These are phyloP conservation scores for Trachurus trachurus DNA, from an alignment of 2,797 vertebrate genomes.

Conservation along the genomic window DNA sequence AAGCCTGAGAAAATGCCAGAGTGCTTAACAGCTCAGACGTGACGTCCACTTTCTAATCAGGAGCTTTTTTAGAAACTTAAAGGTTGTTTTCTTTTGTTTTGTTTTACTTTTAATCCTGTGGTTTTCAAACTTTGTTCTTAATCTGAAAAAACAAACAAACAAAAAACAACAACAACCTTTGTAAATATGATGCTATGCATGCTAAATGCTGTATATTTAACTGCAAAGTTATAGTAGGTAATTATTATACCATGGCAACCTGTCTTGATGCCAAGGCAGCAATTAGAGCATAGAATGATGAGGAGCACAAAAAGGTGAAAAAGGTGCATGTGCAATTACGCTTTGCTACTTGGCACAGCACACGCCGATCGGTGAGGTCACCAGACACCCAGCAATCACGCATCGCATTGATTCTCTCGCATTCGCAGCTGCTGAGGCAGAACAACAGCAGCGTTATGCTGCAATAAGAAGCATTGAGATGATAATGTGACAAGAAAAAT, in stretches of 20 bases:
- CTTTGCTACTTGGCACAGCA: slow-evolving; percentile 20
- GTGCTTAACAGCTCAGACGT: background rate
- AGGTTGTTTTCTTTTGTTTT: background rate
- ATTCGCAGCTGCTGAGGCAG: slow-evolving; percentile 28
- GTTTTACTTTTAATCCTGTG: background rate
- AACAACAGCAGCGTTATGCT: slow-evolving; percentile 26
- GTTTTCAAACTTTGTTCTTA: slow-evolving; percentile 13
- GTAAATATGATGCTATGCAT: background rate
- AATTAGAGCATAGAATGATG: slow-evolving; percentile 52
- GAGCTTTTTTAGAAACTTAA: slow-evolving; percentile 22
- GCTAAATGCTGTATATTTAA: background rate
- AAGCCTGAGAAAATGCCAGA: slow-evolving; percentile 10
- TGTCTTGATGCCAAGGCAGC: slow-evolving; percentile 24
- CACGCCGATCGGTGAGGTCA: slow-evolving; percentile 26
- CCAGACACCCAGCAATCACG: slow-evolving; percentile 17
- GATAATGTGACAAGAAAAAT: slow-evolving; percentile 64
- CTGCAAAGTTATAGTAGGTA: slow-evolving; percentile 15
- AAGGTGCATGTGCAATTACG: slow-evolving; percentile 45
- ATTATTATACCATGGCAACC: slow-evolving; percentile 30
- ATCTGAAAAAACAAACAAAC: no score
- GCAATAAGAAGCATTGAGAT: slow-evolving; percentile 23
- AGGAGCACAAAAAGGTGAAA: slow-evolving; percentile 38
- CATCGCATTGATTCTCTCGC: slow-evolving; percentile 20
- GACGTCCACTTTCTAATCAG: slow-evolving; percentile 2
- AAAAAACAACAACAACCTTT: background rate